Percentiles rank a stretch among this genome's conserved stretches.
These are phyloP conservation scores for Acanthochromis polyacanthus DNA, from an alignment of 2,113 vertebrate species.

Conservation along the genomic window DNA sequence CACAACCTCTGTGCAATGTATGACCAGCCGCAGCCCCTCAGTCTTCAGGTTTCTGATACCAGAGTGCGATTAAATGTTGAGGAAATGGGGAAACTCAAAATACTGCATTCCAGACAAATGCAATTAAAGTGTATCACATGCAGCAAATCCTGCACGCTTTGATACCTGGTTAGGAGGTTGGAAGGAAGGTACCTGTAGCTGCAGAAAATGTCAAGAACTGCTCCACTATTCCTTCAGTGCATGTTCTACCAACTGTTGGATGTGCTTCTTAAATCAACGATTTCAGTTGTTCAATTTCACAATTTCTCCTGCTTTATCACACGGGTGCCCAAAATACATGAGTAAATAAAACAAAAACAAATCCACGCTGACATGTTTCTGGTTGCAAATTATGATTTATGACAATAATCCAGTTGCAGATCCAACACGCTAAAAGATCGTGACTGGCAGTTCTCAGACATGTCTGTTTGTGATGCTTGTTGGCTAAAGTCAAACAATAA, in stretches of 20 bases:
- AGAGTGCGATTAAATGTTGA: slow-evolving; percentile 75
- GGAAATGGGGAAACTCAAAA: slow-evolving; percentile 81
- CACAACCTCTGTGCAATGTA: slow-evolving; percentile 78
- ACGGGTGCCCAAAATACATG: neutral
- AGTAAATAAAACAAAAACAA: neutral
- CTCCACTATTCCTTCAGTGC: neutral
- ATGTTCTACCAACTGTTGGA: neutral
- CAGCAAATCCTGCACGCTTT: slow-evolving; percentile 59
- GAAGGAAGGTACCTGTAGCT: slow-evolving; percentile 45
- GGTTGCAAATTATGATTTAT: neutral
- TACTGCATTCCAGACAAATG: slow-evolving; percentile 82
- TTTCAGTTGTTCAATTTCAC: neutral
- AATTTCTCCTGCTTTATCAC: neutral
- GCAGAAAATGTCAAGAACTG: slow-evolving; percentile 3
- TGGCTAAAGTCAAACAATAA: neutral
- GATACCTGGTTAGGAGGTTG: slow-evolving; percentile 65
- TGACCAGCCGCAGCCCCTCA: slow-evolving; percentile 43
- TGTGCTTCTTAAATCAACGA: neutral
- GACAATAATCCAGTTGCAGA: neutral
- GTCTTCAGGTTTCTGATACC: slow-evolving; percentile 71
- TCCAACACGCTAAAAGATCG: neutral
- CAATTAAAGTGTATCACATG: slow-evolving; percentile 76
- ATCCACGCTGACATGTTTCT: too few species aligned
- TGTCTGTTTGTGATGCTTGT: neutral
- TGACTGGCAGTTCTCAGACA: neutral